Evolutionary conservation across 92 coral and sea anemone genomes (phyloP), one percentile per base, ranked within the genome.

Genomic region (Epizoanthus fatuus): DNA sequence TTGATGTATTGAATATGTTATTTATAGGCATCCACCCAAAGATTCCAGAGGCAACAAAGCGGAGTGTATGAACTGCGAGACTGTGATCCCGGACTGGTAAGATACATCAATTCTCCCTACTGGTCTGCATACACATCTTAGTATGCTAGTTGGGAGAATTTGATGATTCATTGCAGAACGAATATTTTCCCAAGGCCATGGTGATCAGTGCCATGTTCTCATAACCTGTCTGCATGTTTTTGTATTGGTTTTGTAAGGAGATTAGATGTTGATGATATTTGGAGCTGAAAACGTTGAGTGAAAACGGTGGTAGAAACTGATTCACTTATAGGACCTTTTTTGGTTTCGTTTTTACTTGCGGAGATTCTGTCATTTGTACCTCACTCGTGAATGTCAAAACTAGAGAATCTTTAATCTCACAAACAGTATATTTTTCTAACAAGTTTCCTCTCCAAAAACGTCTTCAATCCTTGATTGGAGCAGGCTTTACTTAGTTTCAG

Each of bases 31-130:
- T 72, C 86, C 99, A 4, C 99, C 99, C 2, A 96, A 95, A 60
- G 98, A 96, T 74, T 90, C 97, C 4, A 81, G 98, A 39, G 95
- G 93, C 11, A 95, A 91, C 91, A 95, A 95, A 44, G 91, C 92
- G 40, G 99, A 96, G 88, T 96, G 99, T 45, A 93, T 98, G 16
- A 95, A 81, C 93, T 96, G 99, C 58, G 99, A 95, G 68, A 93
- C 98, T 0, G 90, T 91, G 83, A 96, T 96, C 44, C 98, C 99
- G 29, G 99, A 95, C 72, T 93, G 97, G 99, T 96, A 67, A 87
- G 99, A 5, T 42, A 38, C 3, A 4, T 35, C 13, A 55, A 14
- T 35, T 22, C 29, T 20, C 69, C 32, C 14, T 63, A 63, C 69
- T 20, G 29, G 69, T 35, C 29, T 20, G 32, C 7, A 35, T 35